These are phyloP conservation scores for Cheilosia urbana DNA, from an alignment of 2,888 invertebrate species.

Conservation along the genomic window DNA sequence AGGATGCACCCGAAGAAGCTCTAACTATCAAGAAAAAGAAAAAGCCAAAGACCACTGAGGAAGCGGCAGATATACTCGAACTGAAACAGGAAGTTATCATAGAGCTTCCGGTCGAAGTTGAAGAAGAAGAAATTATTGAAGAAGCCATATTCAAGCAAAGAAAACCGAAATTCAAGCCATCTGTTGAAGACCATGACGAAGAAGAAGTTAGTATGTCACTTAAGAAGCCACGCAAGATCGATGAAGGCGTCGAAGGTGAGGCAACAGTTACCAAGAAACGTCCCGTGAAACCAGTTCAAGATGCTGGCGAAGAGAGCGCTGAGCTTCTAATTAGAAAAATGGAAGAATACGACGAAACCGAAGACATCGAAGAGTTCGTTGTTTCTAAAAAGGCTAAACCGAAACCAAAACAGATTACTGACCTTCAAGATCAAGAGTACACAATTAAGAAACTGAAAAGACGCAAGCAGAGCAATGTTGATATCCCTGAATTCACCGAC, in stretches of 20 bases:
- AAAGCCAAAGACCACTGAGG: conserved; percentile 79
- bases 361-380: conserved; percentile 85
- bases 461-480: conserved; percentile 87
- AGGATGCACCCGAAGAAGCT: conserved; percentile 81
- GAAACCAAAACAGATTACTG: conserved; percentile 84
- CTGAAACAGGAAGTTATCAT: conserved; percentile 80
- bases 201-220: conserved; percentile 81
- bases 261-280: conserved; percentile 83
- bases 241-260: conserved; percentile 83
- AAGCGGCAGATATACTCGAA: conserved; percentile 82
- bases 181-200: conserved; percentile 81
- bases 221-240: conserved; percentile 83
- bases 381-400: conserved; percentile 85
- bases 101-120: conserved; percentile 85
- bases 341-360: conserved; percentile 82
- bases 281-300: conserved; percentile 80
- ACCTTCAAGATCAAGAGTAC: conserved; percentile 88
- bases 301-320: conserved; percentile 79
- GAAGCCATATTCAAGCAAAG: conserved; percentile 81
- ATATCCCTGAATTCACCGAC: conserved; percentile 89
- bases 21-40: conserved; percentile 82
- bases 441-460: conserved; percentile 90
- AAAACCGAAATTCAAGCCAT: conserved; percentile 80
- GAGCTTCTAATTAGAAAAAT: conserved; percentile 82
- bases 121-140: conserved; percentile 84